A percentile compares a stretch with the other conserved stretches of the same genome.
These are phyloP conservation scores for Noctilio leporinus DNA, from an alignment of 2,113 vertebrate genomes.

Conservation along the genomic window DNA sequence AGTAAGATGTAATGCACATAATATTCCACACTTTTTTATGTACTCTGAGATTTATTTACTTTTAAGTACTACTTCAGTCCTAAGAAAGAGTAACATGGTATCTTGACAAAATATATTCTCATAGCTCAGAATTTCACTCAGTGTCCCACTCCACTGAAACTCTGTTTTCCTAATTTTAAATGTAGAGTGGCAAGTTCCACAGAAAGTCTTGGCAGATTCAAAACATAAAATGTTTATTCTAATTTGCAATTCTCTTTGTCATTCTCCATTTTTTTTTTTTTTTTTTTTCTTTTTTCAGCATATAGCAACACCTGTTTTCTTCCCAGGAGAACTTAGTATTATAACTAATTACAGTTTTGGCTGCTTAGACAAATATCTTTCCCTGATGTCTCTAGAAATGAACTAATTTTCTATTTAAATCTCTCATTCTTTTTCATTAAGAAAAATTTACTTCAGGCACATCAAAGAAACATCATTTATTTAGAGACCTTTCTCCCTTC, in stretches of 20 bases:
- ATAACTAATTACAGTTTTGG: background rate
- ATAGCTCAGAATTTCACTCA: background rate
- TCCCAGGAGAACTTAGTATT: background rate
- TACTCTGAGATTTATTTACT: background rate
- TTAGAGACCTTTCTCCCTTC: background rate
- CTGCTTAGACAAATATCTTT: background rate
- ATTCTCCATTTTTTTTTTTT: too few species aligned
- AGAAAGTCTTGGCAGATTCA: background rate
- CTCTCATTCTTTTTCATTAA: background rate
- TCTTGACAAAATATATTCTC: background rate
- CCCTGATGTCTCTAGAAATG: background rate
- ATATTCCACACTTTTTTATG: background rate
- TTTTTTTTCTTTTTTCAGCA: background rate
- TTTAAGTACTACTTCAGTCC: background rate
- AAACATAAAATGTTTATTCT: background rate
- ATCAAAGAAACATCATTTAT: background rate
- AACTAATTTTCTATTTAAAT: conserved; percentile 19
- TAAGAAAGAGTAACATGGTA: background rate
- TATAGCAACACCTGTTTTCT: background rate
- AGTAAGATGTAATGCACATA: background rate
- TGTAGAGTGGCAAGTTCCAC: background rate
- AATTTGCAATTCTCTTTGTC: background rate
- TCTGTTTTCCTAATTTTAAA: background rate
- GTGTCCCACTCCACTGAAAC: background rate
- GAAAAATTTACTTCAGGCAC: background rate